Percentiles rank a stretch among this genome's conserved stretches.
phyloP scores from a whole-genome alignment of 1,140 invertebrate genomes.

The Pachypeltis micranthus region DNA sequence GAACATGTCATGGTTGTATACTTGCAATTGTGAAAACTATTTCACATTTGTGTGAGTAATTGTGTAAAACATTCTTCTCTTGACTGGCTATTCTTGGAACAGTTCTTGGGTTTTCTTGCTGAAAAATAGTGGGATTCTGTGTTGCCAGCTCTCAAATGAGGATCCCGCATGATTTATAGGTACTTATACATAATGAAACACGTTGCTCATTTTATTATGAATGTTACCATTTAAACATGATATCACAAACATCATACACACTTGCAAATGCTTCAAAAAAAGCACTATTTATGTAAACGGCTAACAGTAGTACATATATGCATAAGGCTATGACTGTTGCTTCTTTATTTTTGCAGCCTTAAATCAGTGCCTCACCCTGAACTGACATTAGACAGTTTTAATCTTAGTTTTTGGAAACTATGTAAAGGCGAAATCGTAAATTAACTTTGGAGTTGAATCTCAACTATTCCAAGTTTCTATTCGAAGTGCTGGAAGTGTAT shows the following conservation, averaged over 20 bases:
- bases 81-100: no score
- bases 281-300: neutral
- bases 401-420: neutral
- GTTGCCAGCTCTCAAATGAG: no score
- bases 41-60: no score
- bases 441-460: no score
- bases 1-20: no score
- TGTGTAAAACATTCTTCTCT: no score
- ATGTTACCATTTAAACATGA: neutral
- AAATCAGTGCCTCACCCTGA: conserved; percentile 16
- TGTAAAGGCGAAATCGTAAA: no score
- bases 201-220: neutral
- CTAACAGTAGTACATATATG: neutral
- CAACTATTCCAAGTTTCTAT: no score
- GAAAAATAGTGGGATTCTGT: no score
- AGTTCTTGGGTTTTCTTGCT: no score
- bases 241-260: neutral
- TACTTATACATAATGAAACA: conserved; percentile 3
- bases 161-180: neutral
- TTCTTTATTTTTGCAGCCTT: conserved; percentile 15
- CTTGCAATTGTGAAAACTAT: no score
- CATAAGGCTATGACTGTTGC: conserved; percentile 6
- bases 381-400: neutral
- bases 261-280: neutral
- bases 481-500: no score